Evolutionary conservation across 2,797 vertebrate genomes (phyloP), one percentile per base, ranked within the genome.

Genomic region (Liparis tanakae): DNA sequence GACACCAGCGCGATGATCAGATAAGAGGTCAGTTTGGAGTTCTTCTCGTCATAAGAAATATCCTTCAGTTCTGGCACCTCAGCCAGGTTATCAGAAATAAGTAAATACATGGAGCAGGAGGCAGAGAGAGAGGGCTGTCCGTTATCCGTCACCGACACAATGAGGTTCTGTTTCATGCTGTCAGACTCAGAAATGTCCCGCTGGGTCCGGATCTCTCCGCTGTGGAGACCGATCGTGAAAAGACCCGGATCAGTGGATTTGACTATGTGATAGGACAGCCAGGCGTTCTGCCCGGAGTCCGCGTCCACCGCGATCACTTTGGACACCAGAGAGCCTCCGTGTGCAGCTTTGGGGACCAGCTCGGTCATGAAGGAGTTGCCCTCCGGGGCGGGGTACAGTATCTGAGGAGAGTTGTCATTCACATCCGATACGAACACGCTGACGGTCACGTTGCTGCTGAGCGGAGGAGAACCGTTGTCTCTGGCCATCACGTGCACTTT

Each of bases 201-300:
- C 20, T 93, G 91, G 0, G 92, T 95, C 87, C 92, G 93, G 76
- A 90, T 88, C 74, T 90, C 85, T 86, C 87, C 87, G 15, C 74
- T 87, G 53, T 88, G 81, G 17, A 88, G 25, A 72, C 92, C 94
- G 64, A 97, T 93, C 0, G 81, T 83, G 82, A 97, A 97, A 72
- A 96, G 94, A 77, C 93, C 94, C 44, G 94, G 83, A 85, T 96
- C 95, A 30, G 95, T 88, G 68, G 94, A 94, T 61, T 95, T 94
- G 64, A 95, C 71, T 41, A 96, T 83, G 67, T 88, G 87, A 90
- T 81, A 91, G 60, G 80, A 96, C 56, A 97, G 94, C 95, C 96
- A 96, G 43, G 95, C 94, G 4, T 96, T 97, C 88, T 96, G 95
- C 20, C 96, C 96, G 15, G 94, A 93, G 22, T 97, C 68, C 94